Conservation (phyloP, 2,888 invertebrate genomes). For the Acholoe squamosa region DNA sequence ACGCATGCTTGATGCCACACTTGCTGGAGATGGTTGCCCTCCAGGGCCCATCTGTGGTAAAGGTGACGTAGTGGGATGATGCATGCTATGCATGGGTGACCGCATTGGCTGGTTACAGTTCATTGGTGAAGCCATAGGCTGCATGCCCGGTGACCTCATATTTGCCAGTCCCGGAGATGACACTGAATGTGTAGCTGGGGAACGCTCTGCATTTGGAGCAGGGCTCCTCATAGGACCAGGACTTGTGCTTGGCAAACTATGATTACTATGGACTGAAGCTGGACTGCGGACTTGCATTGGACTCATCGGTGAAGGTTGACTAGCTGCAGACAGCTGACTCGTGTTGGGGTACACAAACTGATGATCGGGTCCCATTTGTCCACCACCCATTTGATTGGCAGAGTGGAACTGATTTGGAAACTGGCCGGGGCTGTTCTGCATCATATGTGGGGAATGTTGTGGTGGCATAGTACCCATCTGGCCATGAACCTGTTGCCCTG, state of each 20-base stretch:
- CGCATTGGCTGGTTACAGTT: conserved; percentile 68
- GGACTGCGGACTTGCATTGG: conserved; percentile 75
- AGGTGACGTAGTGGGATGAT: conserved; percentile 52
- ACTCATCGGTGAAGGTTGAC: conserved; percentile 77
- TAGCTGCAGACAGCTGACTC: conserved; percentile 9
- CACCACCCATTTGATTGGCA: background rate
- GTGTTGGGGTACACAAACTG: conserved; percentile 37
- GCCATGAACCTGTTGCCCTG: conserved; percentile 30
- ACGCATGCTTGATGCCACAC: conserved; percentile 15
- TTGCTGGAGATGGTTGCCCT: conserved; percentile 58
- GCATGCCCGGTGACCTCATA: conserved; percentile 74
- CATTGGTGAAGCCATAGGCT: conserved; percentile 62
- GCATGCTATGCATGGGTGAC: conserved; percentile 70
- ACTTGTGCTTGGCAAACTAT: conserved; percentile 76
- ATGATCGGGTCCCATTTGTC: conserved; percentile 24
- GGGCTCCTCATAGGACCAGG: conserved; percentile 79
- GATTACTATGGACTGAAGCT: conserved; percentile 77
- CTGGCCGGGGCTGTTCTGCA: conserved; percentile 59
- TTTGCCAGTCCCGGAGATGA: conserved; percentile 68
- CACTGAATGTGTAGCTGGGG: conserved; percentile 48
- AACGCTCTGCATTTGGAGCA: conserved; percentile 48
- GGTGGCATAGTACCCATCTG: conserved; percentile 46
- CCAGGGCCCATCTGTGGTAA: conserved; percentile 36
- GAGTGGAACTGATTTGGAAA: conserved; percentile 12
- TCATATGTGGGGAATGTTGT: conserved; percentile 58